Conservation (phyloP, 1,140 invertebrate species). For the Wiebesia pumilae region DNA sequence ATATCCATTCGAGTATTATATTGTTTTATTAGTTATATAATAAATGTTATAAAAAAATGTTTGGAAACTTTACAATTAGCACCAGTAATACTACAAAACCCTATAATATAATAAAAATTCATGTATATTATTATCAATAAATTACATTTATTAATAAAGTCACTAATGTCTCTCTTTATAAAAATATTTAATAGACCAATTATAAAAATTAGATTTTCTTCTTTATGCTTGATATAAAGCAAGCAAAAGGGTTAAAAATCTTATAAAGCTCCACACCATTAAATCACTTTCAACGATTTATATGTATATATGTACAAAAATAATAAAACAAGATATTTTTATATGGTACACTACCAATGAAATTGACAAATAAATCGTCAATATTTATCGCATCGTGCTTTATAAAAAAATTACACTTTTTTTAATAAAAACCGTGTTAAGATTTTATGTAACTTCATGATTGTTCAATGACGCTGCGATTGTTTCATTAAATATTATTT, state of each 20-base stretch:
- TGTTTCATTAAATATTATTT: slow-evolving; percentile 23
- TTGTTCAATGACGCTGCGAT: slow-evolving; percentile 12
- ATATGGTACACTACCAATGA: slow-evolving; percentile 30
- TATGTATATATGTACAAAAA: slow-evolving; percentile 63
- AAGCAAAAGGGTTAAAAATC: slow-evolving; percentile 44
- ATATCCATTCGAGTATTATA: slow-evolving; percentile 20
- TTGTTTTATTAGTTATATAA: neutral
- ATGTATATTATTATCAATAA: slow-evolving; percentile 3
- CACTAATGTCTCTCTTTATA: slow-evolving; percentile 51
- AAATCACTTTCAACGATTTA: slow-evolving; percentile 58
- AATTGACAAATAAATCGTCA: slow-evolving; percentile 34
- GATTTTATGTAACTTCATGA: slow-evolving; percentile 44
- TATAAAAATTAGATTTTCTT: slow-evolving; percentile 55
- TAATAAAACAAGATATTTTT: slow-evolving; percentile 59
- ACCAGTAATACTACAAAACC: neutral
- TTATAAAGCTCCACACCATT: slow-evolving; percentile 56
- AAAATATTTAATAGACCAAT: slow-evolving; percentile 55
- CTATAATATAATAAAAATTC: slow-evolving; percentile 6
- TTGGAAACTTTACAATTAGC: slow-evolving; percentile 27
- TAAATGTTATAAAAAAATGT: neutral
- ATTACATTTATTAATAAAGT: neutral
- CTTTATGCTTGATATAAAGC: slow-evolving; percentile 42
- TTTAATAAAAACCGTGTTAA: slow-evolving; percentile 34
- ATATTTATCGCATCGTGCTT: slow-evolving; percentile 32
- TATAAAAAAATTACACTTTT: slow-evolving; percentile 37